These are phyloP conservation scores for Protobothrops flavoviridis DNA, from an alignment of 2,113 vertebrate species.

Conservation along the genomic window DNA sequence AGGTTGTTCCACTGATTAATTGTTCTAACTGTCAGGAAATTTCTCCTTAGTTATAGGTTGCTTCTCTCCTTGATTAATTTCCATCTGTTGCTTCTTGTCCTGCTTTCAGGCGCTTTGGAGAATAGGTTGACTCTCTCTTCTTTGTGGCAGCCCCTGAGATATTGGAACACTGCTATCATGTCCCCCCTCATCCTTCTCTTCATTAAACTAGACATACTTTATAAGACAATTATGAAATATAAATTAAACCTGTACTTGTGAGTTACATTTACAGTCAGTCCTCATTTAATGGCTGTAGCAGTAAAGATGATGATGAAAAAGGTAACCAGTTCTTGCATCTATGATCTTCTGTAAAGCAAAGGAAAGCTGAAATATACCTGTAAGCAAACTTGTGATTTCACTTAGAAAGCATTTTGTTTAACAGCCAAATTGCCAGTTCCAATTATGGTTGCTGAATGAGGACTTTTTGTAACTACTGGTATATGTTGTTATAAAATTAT, in stretches of 20 bases:
- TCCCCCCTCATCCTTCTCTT: too few relatives aligned
- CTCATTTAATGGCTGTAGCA: not conserved
- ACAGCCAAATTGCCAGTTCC: not conserved
- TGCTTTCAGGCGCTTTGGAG: too few relatives aligned
- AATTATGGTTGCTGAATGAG: not conserved
- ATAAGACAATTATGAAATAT: not conserved
- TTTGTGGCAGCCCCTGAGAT: too few relatives aligned
- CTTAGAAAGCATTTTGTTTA: not conserved
- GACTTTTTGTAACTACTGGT: not conserved
- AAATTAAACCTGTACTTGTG: not conserved
- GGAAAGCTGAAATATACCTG: not conserved
- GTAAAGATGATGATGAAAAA: not conserved
- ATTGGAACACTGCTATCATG: too few relatives aligned
- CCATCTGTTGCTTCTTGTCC: too few relatives aligned
- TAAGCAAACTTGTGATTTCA: not conserved
- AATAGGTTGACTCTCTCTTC: too few relatives aligned
- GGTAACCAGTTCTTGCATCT: not conserved
- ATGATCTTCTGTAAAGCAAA: not conserved
- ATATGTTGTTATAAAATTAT: not conserved
- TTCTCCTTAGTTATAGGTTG: too few relatives aligned
- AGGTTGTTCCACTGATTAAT: too few relatives aligned
- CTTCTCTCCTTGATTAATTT: too few relatives aligned
- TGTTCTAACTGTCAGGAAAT: too few relatives aligned
- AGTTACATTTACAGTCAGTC: not conserved
- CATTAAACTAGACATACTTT: not conserved